These are phyloP conservation scores for Zaprionus africanus DNA, from an alignment of 1,140 invertebrate species.

Conservation along the genomic window DNA sequence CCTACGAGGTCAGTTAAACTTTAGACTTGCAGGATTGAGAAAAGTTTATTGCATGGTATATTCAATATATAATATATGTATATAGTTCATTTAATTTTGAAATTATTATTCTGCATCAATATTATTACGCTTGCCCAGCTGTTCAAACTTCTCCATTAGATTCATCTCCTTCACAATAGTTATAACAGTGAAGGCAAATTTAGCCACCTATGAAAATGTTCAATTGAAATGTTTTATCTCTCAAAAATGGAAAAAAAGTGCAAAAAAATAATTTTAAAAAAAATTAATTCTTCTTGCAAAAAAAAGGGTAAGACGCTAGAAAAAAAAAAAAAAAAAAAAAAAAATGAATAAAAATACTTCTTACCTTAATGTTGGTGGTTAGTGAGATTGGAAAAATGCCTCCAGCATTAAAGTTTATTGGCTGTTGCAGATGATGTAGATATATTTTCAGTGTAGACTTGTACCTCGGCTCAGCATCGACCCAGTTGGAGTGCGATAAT, in stretches of 20 bases:
- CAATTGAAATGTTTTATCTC: neutral
- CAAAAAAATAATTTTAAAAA: too few relatives aligned
- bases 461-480: slow-evolving; percentile 14
- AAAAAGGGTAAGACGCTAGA: too few relatives aligned
- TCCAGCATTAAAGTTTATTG: slow-evolving; percentile 17
- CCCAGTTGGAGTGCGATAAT: slow-evolving; percentile 17
- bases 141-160: neutral
- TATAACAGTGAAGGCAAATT: slow-evolving; percentile 34
- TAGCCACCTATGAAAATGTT: slow-evolving; percentile 14
- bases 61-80: too few relatives aligned
- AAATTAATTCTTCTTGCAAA: too few relatives aligned
- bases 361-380: slow-evolving; percentile 24
- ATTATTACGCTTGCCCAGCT: neutral
- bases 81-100: too few relatives aligned
- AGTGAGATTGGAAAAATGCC: slow-evolving; percentile 28
- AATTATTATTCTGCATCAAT: neutral
- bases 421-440: slow-evolving; percentile 18
- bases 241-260: too few relatives aligned
- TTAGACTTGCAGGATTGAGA: too few relatives aligned
- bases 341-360: too few relatives aligned
- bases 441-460: slow-evolving; percentile 18
- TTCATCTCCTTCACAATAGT: slow-evolving; percentile 25
- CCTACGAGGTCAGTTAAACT: neutral
- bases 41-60: too few relatives aligned
- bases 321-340: too few relatives aligned